Evolutionary conservation across 2,888 invertebrate genomes (phyloP).

Genomic region (Orthosia cruda): DNA sequence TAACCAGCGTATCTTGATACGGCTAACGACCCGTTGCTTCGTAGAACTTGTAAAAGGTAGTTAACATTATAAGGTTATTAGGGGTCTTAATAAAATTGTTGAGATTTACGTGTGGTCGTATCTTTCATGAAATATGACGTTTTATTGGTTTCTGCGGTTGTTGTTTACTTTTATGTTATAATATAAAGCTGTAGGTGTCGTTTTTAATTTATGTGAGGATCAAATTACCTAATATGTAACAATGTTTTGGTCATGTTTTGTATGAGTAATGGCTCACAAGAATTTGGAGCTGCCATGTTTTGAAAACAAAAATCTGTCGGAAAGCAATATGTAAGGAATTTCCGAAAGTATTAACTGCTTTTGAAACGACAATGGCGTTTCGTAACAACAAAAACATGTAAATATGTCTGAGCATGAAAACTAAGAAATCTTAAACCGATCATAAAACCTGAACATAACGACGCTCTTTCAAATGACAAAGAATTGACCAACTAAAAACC

Average conservation of each 20-base stretch:
- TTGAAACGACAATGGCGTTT: slow-evolving; percentile 4
- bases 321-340: slow-evolving; percentile 20
- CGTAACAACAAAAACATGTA: slow-evolving; percentile 28
- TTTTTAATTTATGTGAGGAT: slow-evolving; percentile 63
- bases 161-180: slow-evolving; percentile 51
- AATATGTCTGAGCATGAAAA: slow-evolving; percentile 20
- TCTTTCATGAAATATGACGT: slow-evolving; percentile 67
- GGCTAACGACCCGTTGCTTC: slow-evolving; percentile 17
- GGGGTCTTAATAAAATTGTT: slow-evolving; percentile 63
- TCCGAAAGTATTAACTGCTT: slow-evolving; percentile 14
- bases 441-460: slow-evolving; percentile 31
- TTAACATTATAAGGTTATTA: slow-evolving; percentile 49
- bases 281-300: slow-evolving; percentile 17
- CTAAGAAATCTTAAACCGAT: slow-evolving; percentile 28
- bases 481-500: not conserved
- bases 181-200: slow-evolving; percentile 64
- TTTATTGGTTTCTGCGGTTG: slow-evolving; percentile 65
- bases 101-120: slow-evolving; percentile 65
- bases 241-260: slow-evolving; percentile 24
- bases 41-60: slow-evolving; percentile 28
- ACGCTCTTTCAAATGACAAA: slow-evolving; percentile 13
- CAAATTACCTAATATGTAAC: slow-evolving; percentile 55
- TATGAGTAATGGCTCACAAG: slow-evolving; percentile 33
- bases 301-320: slow-evolving; percentile 11
- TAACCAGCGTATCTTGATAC: slow-evolving; percentile 62